A percentile compares a stretch with the other conserved stretches of the same genome.
These are phyloP conservation scores for Uropsilus gracilis DNA, from an alignment of 2,113 vertebrate species.

Conservation along the genomic window DNA sequence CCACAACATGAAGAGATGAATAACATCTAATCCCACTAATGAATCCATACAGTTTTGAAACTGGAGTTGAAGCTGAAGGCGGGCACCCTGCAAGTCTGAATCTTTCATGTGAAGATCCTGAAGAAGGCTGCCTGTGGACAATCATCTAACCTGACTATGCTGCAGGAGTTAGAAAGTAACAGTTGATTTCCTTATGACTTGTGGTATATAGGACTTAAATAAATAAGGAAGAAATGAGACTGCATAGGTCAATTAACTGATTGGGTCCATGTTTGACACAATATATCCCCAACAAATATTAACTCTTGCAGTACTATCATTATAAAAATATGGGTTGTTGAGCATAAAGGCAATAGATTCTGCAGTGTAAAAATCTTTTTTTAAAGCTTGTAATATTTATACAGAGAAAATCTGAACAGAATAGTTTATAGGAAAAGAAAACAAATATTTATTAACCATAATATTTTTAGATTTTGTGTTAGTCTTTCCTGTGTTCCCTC, in stretches of 20 bases:
- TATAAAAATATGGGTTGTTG: not conserved
- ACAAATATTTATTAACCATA: not conserved
- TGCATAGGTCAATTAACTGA: not conserved
- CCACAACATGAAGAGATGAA: not conserved
- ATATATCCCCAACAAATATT: not conserved
- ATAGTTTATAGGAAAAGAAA: constrained; percentile 40
- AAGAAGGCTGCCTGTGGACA: not conserved
- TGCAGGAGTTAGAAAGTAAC: not conserved
- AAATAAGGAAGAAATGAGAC: constrained; percentile 1
- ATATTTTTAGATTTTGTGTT: constrained; percentile 13
- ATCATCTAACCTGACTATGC: not conserved
- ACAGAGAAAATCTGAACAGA: not conserved
- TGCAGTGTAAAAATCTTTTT: not conserved
- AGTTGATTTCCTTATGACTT: not conserved
- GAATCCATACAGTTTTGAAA: not conserved
- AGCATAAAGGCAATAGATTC: not conserved
- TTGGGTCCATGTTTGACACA: not conserved
- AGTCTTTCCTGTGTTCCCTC: not conserved
- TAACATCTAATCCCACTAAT: not conserved
- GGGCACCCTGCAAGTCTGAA: not conserved
- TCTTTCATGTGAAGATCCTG: not conserved
- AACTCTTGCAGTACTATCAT: not conserved
- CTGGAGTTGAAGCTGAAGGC: not conserved
- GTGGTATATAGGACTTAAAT: not conserved
- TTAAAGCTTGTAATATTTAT: constrained; percentile 35